Conservation (phyloP, 2,113 vertebrate species). For the Fukomys damarensis region DNA sequence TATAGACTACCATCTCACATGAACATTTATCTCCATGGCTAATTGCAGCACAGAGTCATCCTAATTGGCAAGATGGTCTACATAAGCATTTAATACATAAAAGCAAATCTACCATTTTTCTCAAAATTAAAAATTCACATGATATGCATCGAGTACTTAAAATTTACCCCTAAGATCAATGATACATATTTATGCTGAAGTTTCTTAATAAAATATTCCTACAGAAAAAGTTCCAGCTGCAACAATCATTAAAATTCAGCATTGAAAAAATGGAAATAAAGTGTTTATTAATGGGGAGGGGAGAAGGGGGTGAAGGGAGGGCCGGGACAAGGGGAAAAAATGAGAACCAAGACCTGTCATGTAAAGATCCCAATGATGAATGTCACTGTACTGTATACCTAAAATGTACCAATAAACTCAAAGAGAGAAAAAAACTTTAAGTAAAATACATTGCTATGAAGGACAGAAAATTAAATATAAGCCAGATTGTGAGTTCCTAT, state of each 20-base stretch:
- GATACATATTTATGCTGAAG: not conserved
- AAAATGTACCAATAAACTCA: too few species aligned
- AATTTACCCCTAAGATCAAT: not conserved
- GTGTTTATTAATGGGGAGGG: too few species aligned
- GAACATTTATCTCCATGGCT: not conserved
- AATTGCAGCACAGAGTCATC: not conserved
- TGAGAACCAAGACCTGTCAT: too few species aligned
- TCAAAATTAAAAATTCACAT: not conserved
- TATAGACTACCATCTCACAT: fast-evolving
- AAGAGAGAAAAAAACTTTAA: too few species aligned
- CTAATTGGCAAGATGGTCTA: not conserved
- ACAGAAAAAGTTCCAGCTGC: not conserved
- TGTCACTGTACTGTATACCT: too few species aligned
- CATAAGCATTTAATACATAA: not conserved
- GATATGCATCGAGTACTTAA: not conserved
- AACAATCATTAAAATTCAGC: not conserved
- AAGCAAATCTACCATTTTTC: not conserved
- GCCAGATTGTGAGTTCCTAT: not conserved
- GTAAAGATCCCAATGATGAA: too few species aligned
- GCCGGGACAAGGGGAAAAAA: too few species aligned
- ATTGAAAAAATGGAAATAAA: not conserved
- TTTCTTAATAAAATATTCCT: not conserved
- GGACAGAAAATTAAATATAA: not conserved
- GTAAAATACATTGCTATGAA: not conserved
- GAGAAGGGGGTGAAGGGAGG: too few species aligned